These are phyloP conservation scores for Harpagoxenus sublaevis DNA, from an alignment of 2,888 invertebrate genomes.

Conservation along the genomic window DNA sequence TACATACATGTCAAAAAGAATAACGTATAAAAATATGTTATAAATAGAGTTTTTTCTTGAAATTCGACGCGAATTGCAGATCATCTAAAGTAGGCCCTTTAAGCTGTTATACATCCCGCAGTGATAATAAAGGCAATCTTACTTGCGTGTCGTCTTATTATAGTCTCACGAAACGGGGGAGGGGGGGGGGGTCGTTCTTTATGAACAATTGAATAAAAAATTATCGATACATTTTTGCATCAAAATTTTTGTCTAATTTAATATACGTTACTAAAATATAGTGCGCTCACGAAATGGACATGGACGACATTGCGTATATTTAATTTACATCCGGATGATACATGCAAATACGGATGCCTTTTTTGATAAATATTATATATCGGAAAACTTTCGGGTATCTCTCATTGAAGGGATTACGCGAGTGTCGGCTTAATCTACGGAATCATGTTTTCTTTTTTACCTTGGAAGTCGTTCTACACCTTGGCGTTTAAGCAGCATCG, in stretches of 20 bases:
- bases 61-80: not conserved
- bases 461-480: constrained; percentile 39
- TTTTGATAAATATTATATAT: not conserved
- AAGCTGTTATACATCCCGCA: not conserved
- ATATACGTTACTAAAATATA: not conserved
- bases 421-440: constrained; percentile 1
- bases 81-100: not conserved
- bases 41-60: not conserved
- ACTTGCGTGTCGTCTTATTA: not conserved
- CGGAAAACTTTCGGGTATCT: not conserved
- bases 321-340: not conserved
- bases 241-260: not conserved
- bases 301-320: not conserved
- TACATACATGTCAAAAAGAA: not conserved
- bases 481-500: constrained; percentile 48
- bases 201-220: not conserved
- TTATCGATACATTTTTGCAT: not conserved
- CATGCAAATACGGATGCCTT: not conserved
- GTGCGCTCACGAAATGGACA: not conserved
- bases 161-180: not conserved
- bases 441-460: constrained; percentile 40
- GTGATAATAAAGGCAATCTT: not conserved
- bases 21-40: not conserved
- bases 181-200: not conserved
- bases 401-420: constrained; percentile 2